Percentiles rank a stretch among this genome's conserved stretches.
Evolutionary conservation across 2,797 vertebrate species (phyloP).

Genomic region (Acanthurus leucopareius): DNA sequence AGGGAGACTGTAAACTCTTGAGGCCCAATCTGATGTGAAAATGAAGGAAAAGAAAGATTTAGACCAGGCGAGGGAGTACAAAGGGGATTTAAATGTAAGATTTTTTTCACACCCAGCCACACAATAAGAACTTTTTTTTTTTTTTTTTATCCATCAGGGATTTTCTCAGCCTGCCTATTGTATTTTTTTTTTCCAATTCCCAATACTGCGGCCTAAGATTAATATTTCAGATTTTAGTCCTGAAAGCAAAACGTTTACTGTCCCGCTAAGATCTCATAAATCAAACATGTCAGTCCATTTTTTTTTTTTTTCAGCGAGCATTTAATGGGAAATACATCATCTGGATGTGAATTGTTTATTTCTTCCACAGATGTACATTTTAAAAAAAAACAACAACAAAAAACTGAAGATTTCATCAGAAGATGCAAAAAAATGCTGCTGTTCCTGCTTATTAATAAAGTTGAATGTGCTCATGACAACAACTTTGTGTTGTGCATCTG

Average conservation of each 20-base stretch:
- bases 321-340: conserved; percentile 46
- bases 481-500: conserved; percentile 29
- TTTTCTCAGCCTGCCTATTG: conserved; percentile 37
- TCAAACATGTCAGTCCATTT: conserved; percentile 49
- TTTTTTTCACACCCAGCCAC: conserved; percentile 60
- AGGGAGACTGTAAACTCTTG: conserved; percentile 56
- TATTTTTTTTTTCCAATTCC: conserved; percentile 36
- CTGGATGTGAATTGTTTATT: conserved; percentile 30
- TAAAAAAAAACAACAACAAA: background rate
- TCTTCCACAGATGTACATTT: conserved; percentile 11
- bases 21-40: conserved; percentile 47
- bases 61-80: conserved; percentile 25
- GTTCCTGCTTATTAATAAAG: conserved; percentile 27
- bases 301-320: conserved; percentile 6
- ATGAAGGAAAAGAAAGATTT: conserved; percentile 55
- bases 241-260: conserved; percentile 52
- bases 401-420: conserved; percentile 32
- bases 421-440: conserved; percentile 8
- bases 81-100: conserved; percentile 61
- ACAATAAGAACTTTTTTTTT: conserved; percentile 47
- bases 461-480: conserved; percentile 34
- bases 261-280: conserved; percentile 49
- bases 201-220: conserved; percentile 49
- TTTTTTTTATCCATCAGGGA: conserved; percentile 27
- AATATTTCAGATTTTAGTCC: conserved; percentile 61